A percentile compares a stretch with the other conserved stretches of the same genome.
Conservation (phyloP, 2,113 vertebrate genomes). For the Festucalex cinctus region DNA sequence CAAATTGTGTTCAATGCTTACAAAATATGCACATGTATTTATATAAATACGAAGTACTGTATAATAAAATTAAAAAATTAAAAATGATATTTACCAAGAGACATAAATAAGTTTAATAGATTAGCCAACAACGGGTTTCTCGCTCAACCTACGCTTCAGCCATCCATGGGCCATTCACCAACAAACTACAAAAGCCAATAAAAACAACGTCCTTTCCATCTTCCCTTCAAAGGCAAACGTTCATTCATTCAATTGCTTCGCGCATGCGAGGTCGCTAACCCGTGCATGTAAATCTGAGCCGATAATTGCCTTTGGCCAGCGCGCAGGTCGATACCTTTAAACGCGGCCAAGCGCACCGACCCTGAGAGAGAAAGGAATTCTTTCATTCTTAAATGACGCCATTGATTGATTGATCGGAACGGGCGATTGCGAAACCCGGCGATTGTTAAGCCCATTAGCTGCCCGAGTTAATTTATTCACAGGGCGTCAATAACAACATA, state of each 20-base stretch:
- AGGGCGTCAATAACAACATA: constrained; percentile 63
- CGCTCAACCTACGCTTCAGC: too few relatives aligned
- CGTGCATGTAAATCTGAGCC: constrained; percentile 86
- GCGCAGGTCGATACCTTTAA: constrained; percentile 85
- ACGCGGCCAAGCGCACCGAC: constrained; percentile 40
- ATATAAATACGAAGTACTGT: too few relatives aligned
- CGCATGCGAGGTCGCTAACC: constrained; percentile 84
- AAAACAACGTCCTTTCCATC: constrained; percentile 4
- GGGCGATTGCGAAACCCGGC: constrained; percentile 45
- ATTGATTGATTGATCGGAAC: constrained; percentile 50
- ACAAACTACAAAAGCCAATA: background rate
- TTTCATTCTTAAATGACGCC: constrained; percentile 58
- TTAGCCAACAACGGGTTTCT: background rate
- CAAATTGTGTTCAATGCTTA: too few relatives aligned
- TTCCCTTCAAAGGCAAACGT: constrained; percentile 70
- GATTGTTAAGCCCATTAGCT: constrained; percentile 47
- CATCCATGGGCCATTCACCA: background rate
- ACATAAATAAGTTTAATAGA: background rate
- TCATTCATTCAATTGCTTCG: constrained; percentile 84
- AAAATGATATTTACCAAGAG: background rate
- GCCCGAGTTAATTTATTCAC: constrained; percentile 59
- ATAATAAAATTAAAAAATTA: too few relatives aligned
- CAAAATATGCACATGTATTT: too few relatives aligned
- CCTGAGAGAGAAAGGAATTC: constrained; percentile 49
- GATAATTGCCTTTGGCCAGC: constrained; percentile 87